A percentile compares a stretch with the other conserved stretches of the same genome.
Conservation (phyloP, 2,888 invertebrate genomes). For the Nephrotoma guestfalica region DNA sequence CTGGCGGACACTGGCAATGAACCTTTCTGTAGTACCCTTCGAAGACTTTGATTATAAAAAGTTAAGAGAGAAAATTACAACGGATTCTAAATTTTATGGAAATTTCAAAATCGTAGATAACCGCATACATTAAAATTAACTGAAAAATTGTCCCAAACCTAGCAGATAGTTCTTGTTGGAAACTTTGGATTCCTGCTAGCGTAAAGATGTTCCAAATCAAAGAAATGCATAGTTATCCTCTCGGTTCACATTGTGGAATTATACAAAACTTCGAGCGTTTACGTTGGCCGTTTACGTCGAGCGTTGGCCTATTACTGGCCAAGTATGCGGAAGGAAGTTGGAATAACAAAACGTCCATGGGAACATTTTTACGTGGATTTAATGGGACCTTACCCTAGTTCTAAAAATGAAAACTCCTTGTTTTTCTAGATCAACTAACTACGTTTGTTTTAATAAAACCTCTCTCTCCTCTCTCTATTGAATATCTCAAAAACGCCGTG, state of each 20-base stretch:
- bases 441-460: background rate
- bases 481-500: background rate
- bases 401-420: background rate
- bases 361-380: background rate
- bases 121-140: background rate
- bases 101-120: background rate
- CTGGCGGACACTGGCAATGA: no score
- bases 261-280: background rate
- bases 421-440: background rate
- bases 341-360: background rate
- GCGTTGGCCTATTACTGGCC: constrained; percentile 11
- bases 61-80: background rate
- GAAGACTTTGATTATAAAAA: background rate
- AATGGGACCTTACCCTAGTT: background rate
- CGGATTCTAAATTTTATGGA: background rate
- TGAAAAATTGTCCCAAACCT: background rate
- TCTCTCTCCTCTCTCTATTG: background rate
- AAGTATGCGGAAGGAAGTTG: constrained; percentile 3
- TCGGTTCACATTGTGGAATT: background rate
- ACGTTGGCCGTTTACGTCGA: no score
- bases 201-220: no score
- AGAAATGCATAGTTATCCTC: background rate
- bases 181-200: background rate
- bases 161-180: no score
- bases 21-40: background rate